phyloP scores from a whole-genome alignment of 2,113 vertebrate genomes.

The Lagenorhynchus albirostris region DNA sequence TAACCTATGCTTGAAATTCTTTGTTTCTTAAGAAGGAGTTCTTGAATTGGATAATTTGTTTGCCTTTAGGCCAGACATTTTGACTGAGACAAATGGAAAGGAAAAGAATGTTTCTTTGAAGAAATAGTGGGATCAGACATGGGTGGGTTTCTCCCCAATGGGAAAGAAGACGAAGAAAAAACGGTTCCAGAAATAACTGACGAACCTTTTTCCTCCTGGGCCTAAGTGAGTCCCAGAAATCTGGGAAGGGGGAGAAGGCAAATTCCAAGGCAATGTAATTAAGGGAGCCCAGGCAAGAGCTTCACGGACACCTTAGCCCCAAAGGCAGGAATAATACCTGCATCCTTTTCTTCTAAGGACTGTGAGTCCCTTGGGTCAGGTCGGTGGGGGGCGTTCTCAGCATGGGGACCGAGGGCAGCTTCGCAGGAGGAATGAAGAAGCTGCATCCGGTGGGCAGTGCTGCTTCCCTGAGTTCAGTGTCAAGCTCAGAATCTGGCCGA shows the following conservation, averaged over 20 bases:
- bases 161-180: background rate
- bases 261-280: fast-evolving
- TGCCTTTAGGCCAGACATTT: background rate
- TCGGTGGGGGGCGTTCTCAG: background rate
- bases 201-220: too few species aligned
- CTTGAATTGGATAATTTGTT: background rate
- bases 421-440: background rate
- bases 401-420: fast-evolving
- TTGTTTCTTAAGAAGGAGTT: background rate
- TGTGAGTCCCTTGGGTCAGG: background rate
- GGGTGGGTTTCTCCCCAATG: background rate
- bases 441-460: fast-evolving
- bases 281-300: background rate
- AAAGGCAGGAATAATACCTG: background rate
- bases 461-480: fast-evolving
- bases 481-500: background rate
- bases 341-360: background rate
- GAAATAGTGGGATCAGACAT: background rate
- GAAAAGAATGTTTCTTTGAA: background rate
- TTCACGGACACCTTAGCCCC: background rate
- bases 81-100: background rate
- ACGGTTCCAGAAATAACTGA: background rate
- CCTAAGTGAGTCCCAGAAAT: background rate
- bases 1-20: background rate
- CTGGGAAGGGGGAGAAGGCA: fast-evolving